Conservation (phyloP, 1,140 invertebrate species). For the Drosophila yakuba region DNA sequence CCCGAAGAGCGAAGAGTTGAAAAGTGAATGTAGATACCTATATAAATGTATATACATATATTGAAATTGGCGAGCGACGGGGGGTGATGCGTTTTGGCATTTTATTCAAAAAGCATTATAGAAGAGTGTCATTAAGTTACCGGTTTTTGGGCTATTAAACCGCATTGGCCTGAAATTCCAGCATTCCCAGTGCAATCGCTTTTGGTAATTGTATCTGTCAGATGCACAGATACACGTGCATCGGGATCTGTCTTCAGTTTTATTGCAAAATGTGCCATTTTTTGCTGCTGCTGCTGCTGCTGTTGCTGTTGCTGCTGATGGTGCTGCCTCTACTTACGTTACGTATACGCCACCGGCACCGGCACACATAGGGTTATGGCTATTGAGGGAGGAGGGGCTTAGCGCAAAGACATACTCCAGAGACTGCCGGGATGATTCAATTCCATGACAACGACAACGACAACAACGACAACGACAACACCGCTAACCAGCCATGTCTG, state of each 20-base stretch:
- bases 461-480: not conserved
- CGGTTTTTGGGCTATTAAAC: slow-evolving; percentile 65
- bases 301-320: slow-evolving; percentile 4
- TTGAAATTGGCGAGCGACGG: slow-evolving; percentile 2
- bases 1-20: slow-evolving; percentile 32
- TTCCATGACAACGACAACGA: slow-evolving; percentile 39
- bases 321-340: slow-evolving; percentile 21
- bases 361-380: slow-evolving; percentile 1
- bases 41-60: not conserved
- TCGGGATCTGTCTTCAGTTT: slow-evolving; percentile 3
- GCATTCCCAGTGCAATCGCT: slow-evolving; percentile 48
- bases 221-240: slow-evolving; percentile 41
- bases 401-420: slow-evolving; percentile 33
- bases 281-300: slow-evolving; percentile 3
- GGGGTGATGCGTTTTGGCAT: slow-evolving; percentile 45
- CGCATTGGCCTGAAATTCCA: slow-evolving; percentile 59
- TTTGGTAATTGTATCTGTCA: slow-evolving; percentile 62
- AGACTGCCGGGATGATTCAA: slow-evolving; percentile 44
- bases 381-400: not conserved
- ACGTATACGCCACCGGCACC: slow-evolving; percentile 22
- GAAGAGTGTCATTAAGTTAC: slow-evolving; percentile 60
- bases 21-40: slow-evolving; percentile 40
- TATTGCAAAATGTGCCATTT: slow-evolving; percentile 39
- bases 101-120: slow-evolving; percentile 51
- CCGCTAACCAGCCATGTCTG: slow-evolving; percentile 24